Base-by-base conservation (phyloP, 2,113 vertebrate species). In the Girardinichthys multiradiatus region DNA sequence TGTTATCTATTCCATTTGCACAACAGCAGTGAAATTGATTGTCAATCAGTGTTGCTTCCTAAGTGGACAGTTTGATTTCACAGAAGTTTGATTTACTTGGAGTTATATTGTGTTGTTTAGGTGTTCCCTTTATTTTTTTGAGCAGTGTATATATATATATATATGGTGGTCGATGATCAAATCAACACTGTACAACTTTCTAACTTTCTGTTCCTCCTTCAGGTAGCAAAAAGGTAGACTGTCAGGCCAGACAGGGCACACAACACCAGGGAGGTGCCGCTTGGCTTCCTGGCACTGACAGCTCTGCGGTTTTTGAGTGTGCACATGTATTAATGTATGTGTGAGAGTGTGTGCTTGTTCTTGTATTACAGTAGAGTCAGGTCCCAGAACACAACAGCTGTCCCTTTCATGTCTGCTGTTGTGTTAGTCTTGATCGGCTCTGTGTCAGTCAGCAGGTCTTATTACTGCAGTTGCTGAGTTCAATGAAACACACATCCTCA, bases 361-460 rank as follows among this genome's bases (percentile, higher is more conserved):
- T 74, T 79, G 70, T 73, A 64, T 84, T 80, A 85, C 73, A 79
- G 81, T 19, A 70, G 70, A 74, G 61, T 64, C 61, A 80, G 66
- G 77, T 39, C 57, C 59, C 68, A 61, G 72, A 58, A 80, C 64
- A 26, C 69, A 15, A 74, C 85, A 90, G 80, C 84, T 85, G 83
- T 76, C 67, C 61, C 64, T 87, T 86, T 87, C 69, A 80, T 76
- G 73, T 59, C 39, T 68, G 70, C 68, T 79, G 71, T 30, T 70
- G 58, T 60, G 67, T 68, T 45, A 35, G 66, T 45, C 57, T 70
- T 68, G 63, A 70, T 82, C 72, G 68, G 73, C 31, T 21, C 65
- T 54, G 58, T 65, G 62, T 89, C 88, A 80, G 67, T 86, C 85
- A 85, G 85, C 85, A 77, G 77, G 71, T 83, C 75, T 84, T 69